These are phyloP conservation scores for Athalia cordata DNA, from an alignment of 2,888 invertebrate genomes.

Conservation along the genomic window DNA sequence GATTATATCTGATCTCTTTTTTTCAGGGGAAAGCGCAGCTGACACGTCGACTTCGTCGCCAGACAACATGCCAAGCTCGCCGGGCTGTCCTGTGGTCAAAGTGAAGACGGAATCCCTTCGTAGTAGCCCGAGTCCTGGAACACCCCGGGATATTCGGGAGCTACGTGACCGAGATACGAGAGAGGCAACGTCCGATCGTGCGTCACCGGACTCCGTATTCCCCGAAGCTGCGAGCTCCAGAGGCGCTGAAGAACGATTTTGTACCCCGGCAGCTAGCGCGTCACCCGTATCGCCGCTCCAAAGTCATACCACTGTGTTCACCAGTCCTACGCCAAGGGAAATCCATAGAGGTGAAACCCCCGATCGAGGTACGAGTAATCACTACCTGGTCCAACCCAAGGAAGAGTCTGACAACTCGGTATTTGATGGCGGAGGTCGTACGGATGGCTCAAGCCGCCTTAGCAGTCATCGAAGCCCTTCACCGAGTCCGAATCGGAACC, in stretches of 20 bases:
- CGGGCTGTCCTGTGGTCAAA: slow-evolving; percentile 74
- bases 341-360: slow-evolving; percentile 46
- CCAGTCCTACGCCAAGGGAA: slow-evolving; percentile 69
- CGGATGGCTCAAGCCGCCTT: slow-evolving; percentile 52
- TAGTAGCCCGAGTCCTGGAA: slow-evolving; percentile 78
- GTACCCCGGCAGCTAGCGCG: slow-evolving; percentile 69
- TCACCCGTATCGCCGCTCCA: slow-evolving; percentile 76
- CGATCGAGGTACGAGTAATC: slow-evolving; percentile 39
- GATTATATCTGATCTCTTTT: slow-evolving; percentile 35
- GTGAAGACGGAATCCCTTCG: slow-evolving; percentile 71
- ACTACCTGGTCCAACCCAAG: slow-evolving; percentile 66
- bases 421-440: slow-evolving; percentile 75
- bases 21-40: slow-evolving; percentile 91
- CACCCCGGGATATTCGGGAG: slow-evolving; percentile 75
- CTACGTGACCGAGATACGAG: slow-evolving; percentile 48
- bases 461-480: slow-evolving; percentile 65
- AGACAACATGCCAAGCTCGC: slow-evolving; percentile 89
- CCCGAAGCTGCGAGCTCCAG: slow-evolving; percentile 76
- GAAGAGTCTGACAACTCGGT: slow-evolving; percentile 76
- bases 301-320: slow-evolving; percentile 70
- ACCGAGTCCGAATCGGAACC: slow-evolving; percentile 66
- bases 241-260: slow-evolving; percentile 65
- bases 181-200: slow-evolving; percentile 74
- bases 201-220: slow-evolving; percentile 77
- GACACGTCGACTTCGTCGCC: slow-evolving; percentile 95